Percentiles rank a stretch among this genome's conserved stretches.
Evolutionary conservation across 2,113 vertebrate species (phyloP).

Genomic region (Aspiorhynchus laticeps): DNA sequence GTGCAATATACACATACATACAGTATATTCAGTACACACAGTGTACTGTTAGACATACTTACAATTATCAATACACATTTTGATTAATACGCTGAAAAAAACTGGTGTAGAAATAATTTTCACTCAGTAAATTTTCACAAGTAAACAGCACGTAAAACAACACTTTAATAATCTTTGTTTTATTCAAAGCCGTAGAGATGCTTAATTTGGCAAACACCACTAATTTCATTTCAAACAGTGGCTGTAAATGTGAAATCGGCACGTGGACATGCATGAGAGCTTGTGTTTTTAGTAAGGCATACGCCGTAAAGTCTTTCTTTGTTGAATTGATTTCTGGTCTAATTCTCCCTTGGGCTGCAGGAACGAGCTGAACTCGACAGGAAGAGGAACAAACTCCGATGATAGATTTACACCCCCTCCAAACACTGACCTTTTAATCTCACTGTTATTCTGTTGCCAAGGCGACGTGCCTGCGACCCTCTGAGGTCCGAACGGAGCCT

Average conservation of each 20-base stretch:
- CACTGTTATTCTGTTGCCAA: slow-evolving; percentile 44
- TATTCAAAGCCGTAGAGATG: background rate
- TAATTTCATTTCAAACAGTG: background rate
- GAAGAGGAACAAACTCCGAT: slow-evolving; percentile 25
- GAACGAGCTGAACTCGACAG: background rate
- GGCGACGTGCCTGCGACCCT: slow-evolving; percentile 20
- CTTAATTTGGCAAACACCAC: background rate
- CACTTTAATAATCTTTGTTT: too few species aligned
- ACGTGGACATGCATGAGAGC: background rate
- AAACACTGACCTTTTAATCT: slow-evolving; percentile 50
- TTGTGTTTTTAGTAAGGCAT: slow-evolving; percentile 13
- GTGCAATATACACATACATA: too few species aligned
- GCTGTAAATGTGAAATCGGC: background rate
- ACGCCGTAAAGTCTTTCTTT: background rate
- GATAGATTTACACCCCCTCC: slow-evolving; percentile 52
- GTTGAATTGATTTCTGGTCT: background rate
- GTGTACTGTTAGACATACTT: too few species aligned
- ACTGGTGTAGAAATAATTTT: too few species aligned
- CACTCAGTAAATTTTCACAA: too few species aligned
- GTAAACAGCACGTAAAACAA: too few species aligned
- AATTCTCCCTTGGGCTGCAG: slow-evolving; percentile 27
- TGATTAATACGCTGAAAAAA: too few species aligned
- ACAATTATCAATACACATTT: too few species aligned
- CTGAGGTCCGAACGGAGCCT: background rate
- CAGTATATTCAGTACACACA: too few species aligned